phyloP scores from a whole-genome alignment of 2,888 invertebrate genomes.

The Tachina grossa region DNA sequence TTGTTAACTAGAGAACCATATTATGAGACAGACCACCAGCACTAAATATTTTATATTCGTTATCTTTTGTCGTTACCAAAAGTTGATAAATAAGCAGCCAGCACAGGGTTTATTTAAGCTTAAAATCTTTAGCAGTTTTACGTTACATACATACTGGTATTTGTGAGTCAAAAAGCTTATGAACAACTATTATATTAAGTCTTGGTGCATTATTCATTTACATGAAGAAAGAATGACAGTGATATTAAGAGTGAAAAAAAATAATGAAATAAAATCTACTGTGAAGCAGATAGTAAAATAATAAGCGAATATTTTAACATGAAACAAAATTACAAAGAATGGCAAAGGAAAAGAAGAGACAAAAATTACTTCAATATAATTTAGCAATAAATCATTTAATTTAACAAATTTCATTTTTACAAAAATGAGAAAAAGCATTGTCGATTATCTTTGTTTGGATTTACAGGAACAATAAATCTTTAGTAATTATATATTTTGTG shows the following conservation, averaged over 20 bases:
- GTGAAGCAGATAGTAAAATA: neutral
- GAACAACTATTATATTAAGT: conserved; percentile 37
- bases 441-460: too few species aligned
- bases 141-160: neutral
- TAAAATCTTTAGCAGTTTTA: neutral
- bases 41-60: conserved; percentile 39
- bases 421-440: too few species aligned
- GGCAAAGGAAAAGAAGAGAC: neutral
- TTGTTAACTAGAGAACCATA: neutral
- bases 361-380: too few species aligned
- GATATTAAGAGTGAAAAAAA: neutral
- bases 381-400: too few species aligned
- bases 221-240: neutral
- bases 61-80: conserved; percentile 18
- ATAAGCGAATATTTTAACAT: neutral
- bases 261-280: conserved; percentile 17
- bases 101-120: conserved; percentile 10
- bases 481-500: too few species aligned
- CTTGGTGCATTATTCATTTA: conserved; percentile 42
- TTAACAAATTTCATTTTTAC: too few species aligned
- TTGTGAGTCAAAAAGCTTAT: conserved; percentile 47
- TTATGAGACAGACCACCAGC: conserved; percentile 21
- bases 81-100: conserved; percentile 36
- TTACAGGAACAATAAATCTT: too few species aligned
- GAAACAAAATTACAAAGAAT: neutral